Evolutionary conservation across 1,140 invertebrate species (phyloP).

Genomic region (Coboldia fuscipes): DNA sequence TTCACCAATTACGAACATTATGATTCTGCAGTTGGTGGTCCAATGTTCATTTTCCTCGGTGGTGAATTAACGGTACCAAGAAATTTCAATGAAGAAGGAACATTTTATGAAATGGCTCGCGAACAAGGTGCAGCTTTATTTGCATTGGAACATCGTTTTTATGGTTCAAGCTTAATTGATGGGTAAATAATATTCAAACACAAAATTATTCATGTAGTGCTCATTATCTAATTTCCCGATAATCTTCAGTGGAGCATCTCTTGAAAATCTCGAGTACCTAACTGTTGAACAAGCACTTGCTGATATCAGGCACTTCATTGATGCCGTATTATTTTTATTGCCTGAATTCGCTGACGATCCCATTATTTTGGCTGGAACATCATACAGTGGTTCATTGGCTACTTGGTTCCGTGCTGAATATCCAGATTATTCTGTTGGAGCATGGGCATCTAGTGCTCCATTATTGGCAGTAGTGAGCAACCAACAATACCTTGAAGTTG

Average conservation of each 20-base stretch:
- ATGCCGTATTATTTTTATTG: too few relatives aligned
- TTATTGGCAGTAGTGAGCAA: background rate
- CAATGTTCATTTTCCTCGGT: constrained; percentile 50
- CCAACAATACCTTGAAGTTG: background rate
- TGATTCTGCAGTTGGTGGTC: constrained; percentile 24
- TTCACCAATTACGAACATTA: constrained; percentile 30
- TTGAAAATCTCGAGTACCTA: constrained; percentile 45
- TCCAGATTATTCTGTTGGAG: constrained; percentile 41
- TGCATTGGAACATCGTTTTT: constrained; percentile 61
- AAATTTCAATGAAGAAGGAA: constrained; percentile 22
- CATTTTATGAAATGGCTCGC: constrained; percentile 31
- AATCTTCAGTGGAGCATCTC: too few relatives aligned
- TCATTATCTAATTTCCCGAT: too few relatives aligned
- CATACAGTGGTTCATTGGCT: constrained; percentile 55
- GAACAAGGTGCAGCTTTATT: constrained; percentile 33
- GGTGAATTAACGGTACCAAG: constrained; percentile 33
- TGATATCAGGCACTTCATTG: constrained; percentile 49
- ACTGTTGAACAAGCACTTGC: constrained; percentile 57
- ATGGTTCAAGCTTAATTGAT: constrained; percentile 60
- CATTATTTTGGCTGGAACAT: constrained; percentile 52
- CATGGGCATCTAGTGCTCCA: background rate
- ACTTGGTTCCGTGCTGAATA: constrained; percentile 56
- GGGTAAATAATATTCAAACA: too few relatives aligned
- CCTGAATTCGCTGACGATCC: too few relatives aligned
- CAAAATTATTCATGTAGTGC: too few relatives aligned